Percentiles rank a stretch among this genome's conserved stretches.
These are phyloP conservation scores for Dasypolia templi DNA, from an alignment of 2,888 invertebrate genomes.

Conservation along the genomic window DNA sequence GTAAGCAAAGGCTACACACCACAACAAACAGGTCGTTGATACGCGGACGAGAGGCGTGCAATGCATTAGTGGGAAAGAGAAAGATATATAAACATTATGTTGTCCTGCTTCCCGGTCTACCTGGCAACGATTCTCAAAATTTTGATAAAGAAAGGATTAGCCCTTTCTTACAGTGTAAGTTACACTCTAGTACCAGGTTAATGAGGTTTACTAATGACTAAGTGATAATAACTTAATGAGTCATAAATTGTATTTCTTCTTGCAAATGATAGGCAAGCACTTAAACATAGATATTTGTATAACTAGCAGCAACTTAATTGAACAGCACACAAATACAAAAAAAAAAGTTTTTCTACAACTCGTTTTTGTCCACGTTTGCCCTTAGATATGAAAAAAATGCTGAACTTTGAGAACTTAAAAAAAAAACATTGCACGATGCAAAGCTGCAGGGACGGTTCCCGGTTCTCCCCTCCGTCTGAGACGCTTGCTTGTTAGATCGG, in stretches of 20 bases:
- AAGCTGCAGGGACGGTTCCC: slow-evolving; percentile 70
- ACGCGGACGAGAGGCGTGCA: slow-evolving; percentile 79
- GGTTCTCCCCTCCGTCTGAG: slow-evolving; percentile 74
- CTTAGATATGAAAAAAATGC: slow-evolving; percentile 12
- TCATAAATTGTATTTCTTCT: not conserved
- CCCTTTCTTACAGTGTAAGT: slow-evolving; percentile 1
- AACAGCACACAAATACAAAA: not conserved
- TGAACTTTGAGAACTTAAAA: slow-evolving; percentile 72
- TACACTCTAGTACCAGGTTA: slow-evolving; percentile 14
- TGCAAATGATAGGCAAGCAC: slow-evolving; percentile 7
- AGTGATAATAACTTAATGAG: slow-evolving; percentile 26
- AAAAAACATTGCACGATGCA: slow-evolving; percentile 63
- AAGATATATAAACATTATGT: slow-evolving; percentile 82
- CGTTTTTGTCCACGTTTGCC: slow-evolving; percentile 26
- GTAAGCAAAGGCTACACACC: slow-evolving; percentile 77
- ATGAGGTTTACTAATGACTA: slow-evolving; percentile 23
- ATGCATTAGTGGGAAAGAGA: slow-evolving; percentile 81
- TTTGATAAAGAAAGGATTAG: slow-evolving; percentile 40
- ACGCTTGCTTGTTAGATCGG: slow-evolving; percentile 74
- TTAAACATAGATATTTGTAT: not conserved
- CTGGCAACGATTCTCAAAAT: slow-evolving; percentile 76
- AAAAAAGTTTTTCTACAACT: not conserved
- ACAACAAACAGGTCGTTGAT: slow-evolving; percentile 87
- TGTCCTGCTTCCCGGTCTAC: slow-evolving; percentile 73
- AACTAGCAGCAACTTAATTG: not conserved